Conservation (phyloP, 1,140 invertebrate species). For the Zaprionus ornatus region DNA sequence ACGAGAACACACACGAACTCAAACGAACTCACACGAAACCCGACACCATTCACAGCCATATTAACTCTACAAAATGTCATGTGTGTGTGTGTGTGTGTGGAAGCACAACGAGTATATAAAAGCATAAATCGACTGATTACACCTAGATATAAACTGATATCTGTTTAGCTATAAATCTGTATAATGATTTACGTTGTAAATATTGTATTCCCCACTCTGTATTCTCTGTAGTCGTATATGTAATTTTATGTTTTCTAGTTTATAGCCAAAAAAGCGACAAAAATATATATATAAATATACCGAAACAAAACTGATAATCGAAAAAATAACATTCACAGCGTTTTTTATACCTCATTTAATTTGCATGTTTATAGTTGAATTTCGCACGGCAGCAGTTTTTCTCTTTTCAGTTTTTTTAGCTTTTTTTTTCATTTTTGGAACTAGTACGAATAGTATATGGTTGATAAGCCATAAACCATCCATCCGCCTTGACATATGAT, state of each 20-base stretch:
- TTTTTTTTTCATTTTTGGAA: not conserved
- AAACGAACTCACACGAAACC: slow-evolving; percentile 20
- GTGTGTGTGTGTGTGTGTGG: slow-evolving; percentile 44
- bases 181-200: slow-evolving; percentile 68
- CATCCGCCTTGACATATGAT: slow-evolving; percentile 69
- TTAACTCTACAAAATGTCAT: slow-evolving; percentile 69
- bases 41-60: slow-evolving; percentile 60
- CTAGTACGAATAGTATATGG: slow-evolving; percentile 29
- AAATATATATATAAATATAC: slow-evolving; percentile 56
- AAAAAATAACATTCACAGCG: slow-evolving; percentile 33
- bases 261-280: slow-evolving; percentile 62
- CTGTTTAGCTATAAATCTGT: slow-evolving; percentile 53
- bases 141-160: slow-evolving; percentile 64
- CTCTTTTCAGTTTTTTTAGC: not conserved
- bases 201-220: slow-evolving; percentile 48
- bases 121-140: slow-evolving; percentile 77
- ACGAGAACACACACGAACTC: slow-evolving; percentile 1
- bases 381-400: slow-evolving; percentile 50
- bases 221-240: slow-evolving; percentile 41
- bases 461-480: slow-evolving; percentile 69
- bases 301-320: slow-evolving; percentile 64
- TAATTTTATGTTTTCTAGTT: slow-evolving; percentile 80
- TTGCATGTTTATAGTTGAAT: slow-evolving; percentile 45
- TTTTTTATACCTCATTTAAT: slow-evolving; percentile 51
- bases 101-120: slow-evolving; percentile 39